These are phyloP conservation scores for Lucilia sericata DNA, from an alignment of 1,140 invertebrate species.

Conservation along the genomic window DNA sequence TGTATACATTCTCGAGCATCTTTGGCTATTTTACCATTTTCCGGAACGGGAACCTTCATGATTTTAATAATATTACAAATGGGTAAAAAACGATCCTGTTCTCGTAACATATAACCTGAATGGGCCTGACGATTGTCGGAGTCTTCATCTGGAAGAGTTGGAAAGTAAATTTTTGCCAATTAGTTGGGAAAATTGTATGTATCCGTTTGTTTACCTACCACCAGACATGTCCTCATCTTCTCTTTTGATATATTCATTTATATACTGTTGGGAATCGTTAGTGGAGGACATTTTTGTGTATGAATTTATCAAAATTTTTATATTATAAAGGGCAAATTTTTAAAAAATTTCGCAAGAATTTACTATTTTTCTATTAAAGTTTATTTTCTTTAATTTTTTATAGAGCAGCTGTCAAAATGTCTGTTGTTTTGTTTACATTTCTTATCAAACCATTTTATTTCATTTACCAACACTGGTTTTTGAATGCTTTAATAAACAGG, in stretches of 20 bases:
- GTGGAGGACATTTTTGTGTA: constrained; percentile 58
- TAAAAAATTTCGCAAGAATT: neutral
- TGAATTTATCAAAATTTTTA: neutral
- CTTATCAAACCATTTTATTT: neutral
- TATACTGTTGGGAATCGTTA: constrained; percentile 62
- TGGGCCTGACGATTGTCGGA: constrained; percentile 58
- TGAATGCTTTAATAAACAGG: too few species aligned
- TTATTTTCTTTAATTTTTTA: too few species aligned
- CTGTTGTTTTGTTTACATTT: constrained; percentile 2
- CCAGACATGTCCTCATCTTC: constrained; percentile 60
- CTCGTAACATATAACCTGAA: constrained; percentile 72
- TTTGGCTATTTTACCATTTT: constrained; percentile 98
- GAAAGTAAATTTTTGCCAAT: too few species aligned
- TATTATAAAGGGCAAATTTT: neutral
- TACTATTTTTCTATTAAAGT: too few species aligned
- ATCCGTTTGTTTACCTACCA: constrained; percentile 48
- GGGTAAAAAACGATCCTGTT: constrained; percentile 96
- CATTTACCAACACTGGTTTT: neutral
- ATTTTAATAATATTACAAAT: constrained; percentile 99
- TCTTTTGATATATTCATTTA: constrained; percentile 55
- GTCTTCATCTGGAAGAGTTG: constrained; percentile 51
- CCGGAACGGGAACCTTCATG: constrained; percentile 98
- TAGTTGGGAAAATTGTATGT: neutral
- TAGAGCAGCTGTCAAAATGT: neutral
- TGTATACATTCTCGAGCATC: constrained; percentile 99